A percentile compares a stretch with the other conserved stretches of the same genome.
Conservation (phyloP, 2,113 vertebrate species). For the Elephantulus edwardii region DNA sequence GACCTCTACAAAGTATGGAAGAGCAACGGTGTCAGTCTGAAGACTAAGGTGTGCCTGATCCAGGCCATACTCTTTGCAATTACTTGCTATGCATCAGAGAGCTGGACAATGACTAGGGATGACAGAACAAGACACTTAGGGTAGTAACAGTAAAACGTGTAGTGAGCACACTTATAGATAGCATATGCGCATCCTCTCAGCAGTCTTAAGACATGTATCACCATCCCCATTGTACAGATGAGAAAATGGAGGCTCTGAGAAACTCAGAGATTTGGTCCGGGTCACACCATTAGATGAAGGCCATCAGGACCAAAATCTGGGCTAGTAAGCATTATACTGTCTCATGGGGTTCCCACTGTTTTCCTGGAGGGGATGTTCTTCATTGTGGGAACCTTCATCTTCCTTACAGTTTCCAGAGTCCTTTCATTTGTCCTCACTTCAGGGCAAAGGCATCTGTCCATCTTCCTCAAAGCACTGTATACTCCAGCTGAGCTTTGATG, state of each 20-base stretch:
- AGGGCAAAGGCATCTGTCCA: neutral
- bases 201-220: neutral
- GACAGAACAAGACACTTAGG: no score
- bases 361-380: neutral
- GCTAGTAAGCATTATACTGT: neutral
- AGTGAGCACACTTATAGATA: neutral
- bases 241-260: neutral
- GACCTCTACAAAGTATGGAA: no score
- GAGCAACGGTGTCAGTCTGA: no score
- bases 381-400: neutral
- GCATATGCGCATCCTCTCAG: neutral
- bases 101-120: no score
- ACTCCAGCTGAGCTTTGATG: neutral
- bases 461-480: neutral
- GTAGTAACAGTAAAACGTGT: no score
- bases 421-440: neutral
- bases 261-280: neutral
- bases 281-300: neutral
- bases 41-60: no score
- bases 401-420: neutral
- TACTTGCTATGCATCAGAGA: no score
- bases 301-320: neutral
- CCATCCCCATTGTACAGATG: fast-evolving
- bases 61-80: no score
- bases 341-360: neutral